Evolutionary conservation across 2,797 vertebrate species (phyloP).

Genomic region (Ctenopoma multispine): DNA sequence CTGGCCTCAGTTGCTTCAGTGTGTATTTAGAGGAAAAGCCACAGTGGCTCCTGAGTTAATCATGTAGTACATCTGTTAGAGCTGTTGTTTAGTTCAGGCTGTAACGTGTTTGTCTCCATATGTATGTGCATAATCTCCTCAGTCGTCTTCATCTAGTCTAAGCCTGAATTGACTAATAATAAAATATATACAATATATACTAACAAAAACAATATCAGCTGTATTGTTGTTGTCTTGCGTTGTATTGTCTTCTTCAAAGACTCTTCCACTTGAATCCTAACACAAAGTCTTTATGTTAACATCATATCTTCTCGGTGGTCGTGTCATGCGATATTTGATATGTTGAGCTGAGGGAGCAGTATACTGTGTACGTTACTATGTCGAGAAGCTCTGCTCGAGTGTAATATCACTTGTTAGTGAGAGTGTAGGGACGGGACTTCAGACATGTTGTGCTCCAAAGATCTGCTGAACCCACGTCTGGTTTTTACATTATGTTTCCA

Average conservation of each 20-base stretch:
- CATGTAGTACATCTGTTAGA: too few species aligned
- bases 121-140: not conserved
- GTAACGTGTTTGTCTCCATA: too few species aligned
- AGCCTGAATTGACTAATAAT: not conserved
- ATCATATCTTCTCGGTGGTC: not conserved
- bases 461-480: too few species aligned
- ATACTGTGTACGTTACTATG: constrained; percentile 20
- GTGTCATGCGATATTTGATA: constrained; percentile 19
- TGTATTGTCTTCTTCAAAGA: not conserved
- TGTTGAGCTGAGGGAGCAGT: constrained; percentile 20
- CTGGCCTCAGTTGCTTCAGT: too few species aligned
- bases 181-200: too few species aligned
- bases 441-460: too few species aligned
- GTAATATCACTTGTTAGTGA: not conserved
- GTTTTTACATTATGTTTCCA: too few species aligned
- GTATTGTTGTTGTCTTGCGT: too few species aligned
- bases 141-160: constrained; percentile 2
- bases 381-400: not conserved
- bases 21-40: too few species aligned
- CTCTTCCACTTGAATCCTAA: not conserved
- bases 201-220: too few species aligned
- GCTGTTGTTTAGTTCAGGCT: too few species aligned
- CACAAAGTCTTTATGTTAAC: constrained; percentile 4
- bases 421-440: not conserved
- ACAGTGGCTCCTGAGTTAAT: too few species aligned